Base-by-base conservation (phyloP, 1,140 invertebrate species). In the Penaeus vannamei region DNA sequence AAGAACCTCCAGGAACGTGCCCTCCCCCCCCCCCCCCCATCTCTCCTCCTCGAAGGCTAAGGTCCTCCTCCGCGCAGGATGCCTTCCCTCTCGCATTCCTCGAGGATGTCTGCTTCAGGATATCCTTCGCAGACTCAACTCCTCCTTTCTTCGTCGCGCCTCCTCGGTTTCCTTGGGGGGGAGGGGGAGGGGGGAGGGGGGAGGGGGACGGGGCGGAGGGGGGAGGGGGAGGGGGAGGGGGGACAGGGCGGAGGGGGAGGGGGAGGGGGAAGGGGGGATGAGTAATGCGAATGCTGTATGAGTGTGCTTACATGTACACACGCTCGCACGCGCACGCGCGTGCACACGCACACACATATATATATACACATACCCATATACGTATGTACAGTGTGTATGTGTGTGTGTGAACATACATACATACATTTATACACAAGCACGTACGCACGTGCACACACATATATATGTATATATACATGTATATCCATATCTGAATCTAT, bases 381-480 rank as follows among this genome's bases (percentile, higher is more conserved):
- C 32, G 83, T 53, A 82, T 42, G 83, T 84, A 87, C 53, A 87
- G 10, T 84, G 42, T 84, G 22, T 84, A 85, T 76, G 80, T 81
- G 80, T 81, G n/a, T 81, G 32, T 81, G 80, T 81, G 80, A 32
- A 85, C 76, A 85, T 81, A 85, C 76, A 85, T 81, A 85, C 42
- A 85, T 81, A 85, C 60, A 85, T 81, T 26, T 81, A 84, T 7
- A 66, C 26, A 66, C 26, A 66, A 1, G 7, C 26, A 66, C 26
- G 7, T 36, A 36, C 36, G 5, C 36, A 36, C 36, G 5, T 5
- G 5, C 36, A 36, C 36, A 66, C 7, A 66, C 7, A 66, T 66
- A 66, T 66, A 66, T 66, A 53, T 53, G 22, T 32, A 46, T 84
- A 32, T 59, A 84, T 84, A 46, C 22, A 46, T 32, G 22, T 59